Percentiles rank a stretch among this genome's conserved stretches.
These are phyloP conservation scores for Dascillus cervinus DNA, from an alignment of 2,888 invertebrate species.

Conservation along the genomic window DNA sequence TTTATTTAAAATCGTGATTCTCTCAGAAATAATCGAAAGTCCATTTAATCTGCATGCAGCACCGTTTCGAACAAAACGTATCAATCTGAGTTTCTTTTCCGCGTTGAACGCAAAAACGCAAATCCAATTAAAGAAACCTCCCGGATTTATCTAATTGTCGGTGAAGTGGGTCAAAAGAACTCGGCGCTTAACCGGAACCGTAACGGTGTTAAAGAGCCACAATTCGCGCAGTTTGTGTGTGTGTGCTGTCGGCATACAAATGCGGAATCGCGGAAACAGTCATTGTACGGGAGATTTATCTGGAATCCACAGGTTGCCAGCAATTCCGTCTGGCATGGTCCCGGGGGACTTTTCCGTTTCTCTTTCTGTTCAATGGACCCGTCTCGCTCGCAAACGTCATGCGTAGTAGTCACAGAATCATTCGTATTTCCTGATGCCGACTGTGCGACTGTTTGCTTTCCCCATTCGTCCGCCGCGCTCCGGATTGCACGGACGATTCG, in stretches of 20 bases:
- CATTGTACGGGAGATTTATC: conserved; percentile 37
- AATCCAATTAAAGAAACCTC: neutral
- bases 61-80: too few species aligned
- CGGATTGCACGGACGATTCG: conserved; percentile 8
- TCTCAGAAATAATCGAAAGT: conserved; percentile 5
- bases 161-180: too few species aligned
- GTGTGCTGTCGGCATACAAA: conserved; percentile 19
- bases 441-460: conserved; percentile 23
- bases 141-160: neutral
- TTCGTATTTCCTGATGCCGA: conserved; percentile 30
- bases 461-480: conserved; percentile 9
- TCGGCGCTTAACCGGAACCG: conserved; percentile 3
- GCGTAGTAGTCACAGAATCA: conserved; percentile 29
- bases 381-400: conserved; percentile 36
- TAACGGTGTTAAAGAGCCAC: conserved; percentile 10
- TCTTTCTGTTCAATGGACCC: conserved; percentile 38
- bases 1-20: conserved; percentile 14
- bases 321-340: conserved; percentile 33
- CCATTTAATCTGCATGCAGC: too few species aligned
- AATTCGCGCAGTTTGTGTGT: conserved; percentile 12
- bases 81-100: too few species aligned
- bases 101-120: neutral
- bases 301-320: conserved; percentile 42
- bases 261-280: conserved; percentile 27
- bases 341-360: conserved; percentile 34